phyloP scores from a whole-genome alignment of 2,113 vertebrate genomes.

The Bujurquina vittata region DNA sequence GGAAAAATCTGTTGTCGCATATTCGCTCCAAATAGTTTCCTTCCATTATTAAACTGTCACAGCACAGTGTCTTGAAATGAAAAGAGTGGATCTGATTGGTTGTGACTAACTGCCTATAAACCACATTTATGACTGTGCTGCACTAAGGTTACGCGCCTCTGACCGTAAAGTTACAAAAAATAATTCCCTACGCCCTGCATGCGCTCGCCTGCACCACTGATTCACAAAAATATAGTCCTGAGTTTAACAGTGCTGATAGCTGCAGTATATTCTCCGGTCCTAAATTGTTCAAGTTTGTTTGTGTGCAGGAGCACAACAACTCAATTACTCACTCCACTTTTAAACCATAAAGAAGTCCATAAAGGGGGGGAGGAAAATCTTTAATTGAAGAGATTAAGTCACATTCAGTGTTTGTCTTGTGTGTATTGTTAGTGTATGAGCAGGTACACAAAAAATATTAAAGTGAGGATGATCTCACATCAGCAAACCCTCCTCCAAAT shows the following conservation, averaged over 20 bases:
- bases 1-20: background rate
- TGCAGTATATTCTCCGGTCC: slow-evolving; percentile 37
- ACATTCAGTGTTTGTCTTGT: slow-evolving; percentile 31
- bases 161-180: slow-evolving; percentile 28
- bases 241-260: slow-evolving; percentile 39
- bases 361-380: slow-evolving; percentile 10
- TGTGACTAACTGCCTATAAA: slow-evolving; percentile 28
- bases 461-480: slow-evolving; percentile 7
- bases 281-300: slow-evolving; percentile 38
- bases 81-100: slow-evolving; percentile 19
- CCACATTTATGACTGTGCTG: slow-evolving; percentile 36
- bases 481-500: slow-evolving; percentile 14
- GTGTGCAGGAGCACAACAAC: slow-evolving; percentile 9
- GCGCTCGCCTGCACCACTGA: slow-evolving; percentile 26
- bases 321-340: slow-evolving; percentile 18
- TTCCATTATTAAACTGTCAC: slow-evolving; percentile 15
- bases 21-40: slow-evolving; percentile 23
- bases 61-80: slow-evolving; percentile 1
- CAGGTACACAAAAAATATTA: slow-evolving; percentile 11
- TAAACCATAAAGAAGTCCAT: slow-evolving; percentile 27
- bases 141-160: slow-evolving; percentile 4
- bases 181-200: background rate
- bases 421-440: background rate
- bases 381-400: slow-evolving; percentile 62
- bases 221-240: slow-evolving; percentile 44